phyloP scores from a whole-genome alignment of 2,113 vertebrate genomes.

The Hipposideros armiger region DNA sequence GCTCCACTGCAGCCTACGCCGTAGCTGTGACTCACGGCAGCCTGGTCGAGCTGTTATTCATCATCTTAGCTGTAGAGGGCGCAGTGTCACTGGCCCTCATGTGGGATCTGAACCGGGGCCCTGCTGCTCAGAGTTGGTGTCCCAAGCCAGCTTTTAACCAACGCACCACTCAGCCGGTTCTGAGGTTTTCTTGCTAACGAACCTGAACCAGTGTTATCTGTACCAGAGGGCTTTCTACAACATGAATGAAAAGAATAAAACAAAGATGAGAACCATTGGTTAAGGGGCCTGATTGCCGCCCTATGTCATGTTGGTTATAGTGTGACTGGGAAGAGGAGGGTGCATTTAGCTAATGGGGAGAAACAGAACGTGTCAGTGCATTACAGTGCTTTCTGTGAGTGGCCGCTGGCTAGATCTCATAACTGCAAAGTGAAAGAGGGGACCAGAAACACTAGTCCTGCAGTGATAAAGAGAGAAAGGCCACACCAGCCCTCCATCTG shows the following conservation, averaged over 20 bases:
- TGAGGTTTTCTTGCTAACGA: background rate
- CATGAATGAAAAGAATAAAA: background rate
- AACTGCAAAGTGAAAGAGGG: background rate
- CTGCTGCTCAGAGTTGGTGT: too few species aligned
- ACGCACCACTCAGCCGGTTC: too few species aligned
- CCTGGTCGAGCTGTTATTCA: too few species aligned
- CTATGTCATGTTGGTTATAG: background rate
- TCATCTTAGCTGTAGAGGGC: too few species aligned
- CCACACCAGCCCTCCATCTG: fast-evolving
- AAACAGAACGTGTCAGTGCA: fast-evolving
- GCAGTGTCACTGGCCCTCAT: too few species aligned
- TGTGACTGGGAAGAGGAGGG: background rate
- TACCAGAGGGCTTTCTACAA: background rate
- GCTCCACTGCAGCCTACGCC: too few species aligned
- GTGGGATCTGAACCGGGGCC: too few species aligned
- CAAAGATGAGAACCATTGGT: background rate
- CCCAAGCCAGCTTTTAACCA: too few species aligned
- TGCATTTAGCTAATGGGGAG: fast-evolving
- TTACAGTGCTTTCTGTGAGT: background rate
- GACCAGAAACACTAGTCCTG: background rate
- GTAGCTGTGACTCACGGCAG: too few species aligned
- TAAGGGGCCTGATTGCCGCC: background rate
- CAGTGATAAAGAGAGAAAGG: background rate
- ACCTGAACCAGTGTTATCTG: background rate
- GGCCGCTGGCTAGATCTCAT: background rate